Percentiles rank a stretch among this genome's conserved stretches.
Conservation (phyloP, 2,888 invertebrate species). For the Gymnoscelis rufifasciata region DNA sequence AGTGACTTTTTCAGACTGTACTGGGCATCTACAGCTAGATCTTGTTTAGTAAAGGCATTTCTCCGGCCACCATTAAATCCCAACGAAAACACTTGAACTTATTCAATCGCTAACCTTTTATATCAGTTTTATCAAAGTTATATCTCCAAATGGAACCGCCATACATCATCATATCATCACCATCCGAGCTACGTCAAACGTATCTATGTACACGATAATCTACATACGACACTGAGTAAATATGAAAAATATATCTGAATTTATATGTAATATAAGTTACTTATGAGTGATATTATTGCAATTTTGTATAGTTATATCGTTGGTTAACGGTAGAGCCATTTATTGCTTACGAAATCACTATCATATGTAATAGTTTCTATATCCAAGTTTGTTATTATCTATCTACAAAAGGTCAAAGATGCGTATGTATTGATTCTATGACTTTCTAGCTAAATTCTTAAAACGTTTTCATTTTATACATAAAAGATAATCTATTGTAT, state of each 20-base stretch:
- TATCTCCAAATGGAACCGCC: slow-evolving; percentile 3
- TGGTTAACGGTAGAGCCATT: slow-evolving; percentile 17
- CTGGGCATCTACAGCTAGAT: too few species aligned
- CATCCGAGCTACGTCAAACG: slow-evolving; percentile 28
- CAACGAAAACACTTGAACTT: too few species aligned
- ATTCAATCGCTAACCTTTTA: too few species aligned
- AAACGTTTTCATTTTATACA: slow-evolving; percentile 1
- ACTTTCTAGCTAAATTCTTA: slow-evolving; percentile 1
- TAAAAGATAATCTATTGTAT: slow-evolving; percentile 7
- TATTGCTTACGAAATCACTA: slow-evolving; percentile 3
- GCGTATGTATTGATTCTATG: neutral
- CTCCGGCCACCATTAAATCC: too few species aligned
- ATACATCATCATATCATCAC: slow-evolving; percentile 13
- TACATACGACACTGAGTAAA: slow-evolving; percentile 33
- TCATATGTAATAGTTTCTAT: too few species aligned
- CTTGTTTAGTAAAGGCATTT: too few species aligned
- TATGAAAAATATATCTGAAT: slow-evolving; percentile 26
- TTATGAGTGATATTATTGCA: slow-evolving; percentile 19
- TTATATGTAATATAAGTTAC: slow-evolving; percentile 18
- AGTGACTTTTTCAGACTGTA: too few species aligned
- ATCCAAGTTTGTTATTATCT: too few species aligned
- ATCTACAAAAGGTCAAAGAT: too few species aligned
- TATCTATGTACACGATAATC: slow-evolving; percentile 35
- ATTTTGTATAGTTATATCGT: slow-evolving; percentile 17
- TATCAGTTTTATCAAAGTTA: neutral